A percentile compares a stretch with the other conserved stretches of the same genome.
Conservation (phyloP, 1,140 invertebrate genomes). For the Mylabris phalerata region DNA sequence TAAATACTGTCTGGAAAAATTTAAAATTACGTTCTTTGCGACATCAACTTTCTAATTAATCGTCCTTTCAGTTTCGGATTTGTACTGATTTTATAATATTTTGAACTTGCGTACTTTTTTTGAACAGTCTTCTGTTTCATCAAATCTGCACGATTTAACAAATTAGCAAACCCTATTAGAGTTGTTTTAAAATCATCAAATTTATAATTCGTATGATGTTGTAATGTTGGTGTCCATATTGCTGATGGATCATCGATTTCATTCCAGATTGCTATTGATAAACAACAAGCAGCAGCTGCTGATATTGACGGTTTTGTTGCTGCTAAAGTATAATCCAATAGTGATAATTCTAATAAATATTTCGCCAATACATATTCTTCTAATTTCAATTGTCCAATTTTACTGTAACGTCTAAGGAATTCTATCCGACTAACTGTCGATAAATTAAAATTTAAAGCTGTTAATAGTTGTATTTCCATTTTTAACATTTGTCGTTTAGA, state of each 20-base stretch:
- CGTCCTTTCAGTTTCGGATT: not conserved
- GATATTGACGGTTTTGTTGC: constrained; percentile 75
- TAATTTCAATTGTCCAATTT: constrained; percentile 61
- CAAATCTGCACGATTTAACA: not conserved
- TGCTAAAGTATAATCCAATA: constrained; percentile 76
- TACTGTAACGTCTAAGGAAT: constrained; percentile 71
- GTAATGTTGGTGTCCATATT: constrained; percentile 46
- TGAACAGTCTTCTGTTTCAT: not conserved
- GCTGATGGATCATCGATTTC: constrained; percentile 33
- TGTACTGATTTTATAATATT: not conserved
- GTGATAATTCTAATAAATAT: constrained; percentile 69
- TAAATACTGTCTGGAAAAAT: too few relatives aligned
- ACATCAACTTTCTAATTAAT: not conserved
- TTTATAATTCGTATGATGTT: not conserved
- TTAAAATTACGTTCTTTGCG: too few relatives aligned
- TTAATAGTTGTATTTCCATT: constrained; percentile 69
- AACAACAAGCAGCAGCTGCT: constrained; percentile 67
- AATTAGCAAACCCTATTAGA: not conserved
- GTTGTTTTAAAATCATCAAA: not conserved
- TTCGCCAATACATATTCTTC: constrained; percentile 84
- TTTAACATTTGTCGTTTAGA: constrained; percentile 62
- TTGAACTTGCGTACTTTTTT: not conserved
- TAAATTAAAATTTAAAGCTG: constrained; percentile 70
- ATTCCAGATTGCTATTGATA: constrained; percentile 48
- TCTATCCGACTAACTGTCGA: constrained; percentile 79